Conservation (phyloP, 2,797 vertebrate genomes). For the Pseudomugil tenellus region DNA sequence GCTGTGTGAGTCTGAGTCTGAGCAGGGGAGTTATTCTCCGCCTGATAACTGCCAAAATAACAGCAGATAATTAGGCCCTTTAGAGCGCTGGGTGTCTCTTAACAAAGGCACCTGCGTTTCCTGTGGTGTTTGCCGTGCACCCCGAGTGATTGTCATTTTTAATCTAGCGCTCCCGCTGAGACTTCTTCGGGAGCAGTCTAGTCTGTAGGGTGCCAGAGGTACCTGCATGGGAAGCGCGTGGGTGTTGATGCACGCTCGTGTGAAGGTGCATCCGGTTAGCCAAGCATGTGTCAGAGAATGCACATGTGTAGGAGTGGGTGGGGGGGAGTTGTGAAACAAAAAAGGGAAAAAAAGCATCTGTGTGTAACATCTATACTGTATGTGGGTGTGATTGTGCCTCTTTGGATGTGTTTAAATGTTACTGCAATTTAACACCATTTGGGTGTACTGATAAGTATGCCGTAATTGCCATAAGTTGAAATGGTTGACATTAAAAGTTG, state of each 20-base stretch:
- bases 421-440: slow-evolving; percentile 9
- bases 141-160: slow-evolving; percentile 87
- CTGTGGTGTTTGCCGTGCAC: slow-evolving; percentile 81
- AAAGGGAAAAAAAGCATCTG: slow-evolving; percentile 3
- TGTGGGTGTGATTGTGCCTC: not conserved
- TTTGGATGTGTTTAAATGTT: slow-evolving; percentile 7
- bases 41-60: slow-evolving; percentile 87
- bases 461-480: slow-evolving; percentile 58
- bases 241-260: slow-evolving; percentile 27
- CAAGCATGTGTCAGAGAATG: slow-evolving; percentile 52
- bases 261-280: slow-evolving; percentile 54
- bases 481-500: slow-evolving; percentile 64
- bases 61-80: slow-evolving; percentile 87
- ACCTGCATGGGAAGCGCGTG: slow-evolving; percentile 57
- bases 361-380: slow-evolving; percentile 1
- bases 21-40: slow-evolving; percentile 81
- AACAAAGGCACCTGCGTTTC: slow-evolving; percentile 88
- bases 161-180: slow-evolving; percentile 81
- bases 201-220: slow-evolving; percentile 71
- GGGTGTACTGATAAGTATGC: slow-evolving; percentile 39
- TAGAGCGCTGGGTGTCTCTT: slow-evolving; percentile 85
- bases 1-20: slow-evolving; percentile 79
- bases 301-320: slow-evolving; percentile 26
- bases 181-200: slow-evolving; percentile 74
- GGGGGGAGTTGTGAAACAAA: not conserved